A percentile compares a stretch with the other conserved stretches of the same genome.
phyloP scores from a whole-genome alignment of 2,888 invertebrate species.

The Troides oblongomaculatus region DNA sequence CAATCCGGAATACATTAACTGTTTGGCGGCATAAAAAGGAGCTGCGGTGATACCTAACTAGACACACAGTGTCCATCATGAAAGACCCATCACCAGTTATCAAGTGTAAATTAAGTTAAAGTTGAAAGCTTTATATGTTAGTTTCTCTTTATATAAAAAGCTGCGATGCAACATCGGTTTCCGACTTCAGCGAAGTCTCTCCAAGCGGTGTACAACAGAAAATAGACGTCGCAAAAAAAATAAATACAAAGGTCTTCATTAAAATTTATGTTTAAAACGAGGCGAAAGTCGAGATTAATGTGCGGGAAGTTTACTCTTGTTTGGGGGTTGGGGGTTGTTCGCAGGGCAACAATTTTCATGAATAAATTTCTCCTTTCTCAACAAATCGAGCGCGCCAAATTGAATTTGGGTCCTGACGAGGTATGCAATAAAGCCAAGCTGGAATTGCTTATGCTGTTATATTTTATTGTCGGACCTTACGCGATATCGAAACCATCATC shows the following conservation, averaged over 20 bases:
- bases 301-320: constrained; percentile 16
- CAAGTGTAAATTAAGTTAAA: too few relatives aligned
- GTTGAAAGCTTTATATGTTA: too few relatives aligned
- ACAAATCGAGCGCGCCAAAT: constrained; percentile 27
- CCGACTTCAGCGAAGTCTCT: neutral
- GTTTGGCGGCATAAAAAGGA: too few relatives aligned
- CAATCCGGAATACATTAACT: too few relatives aligned
- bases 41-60: too few relatives aligned
- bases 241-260: neutral
- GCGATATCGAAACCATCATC: constrained; percentile 1
- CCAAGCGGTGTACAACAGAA: neutral
- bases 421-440: constrained; percentile 27
- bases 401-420: constrained; percentile 24
- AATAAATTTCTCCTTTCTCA: constrained; percentile 24
- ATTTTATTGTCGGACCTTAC: constrained; percentile 20
- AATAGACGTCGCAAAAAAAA: neutral
- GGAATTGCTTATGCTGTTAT: constrained; percentile 15
- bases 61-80: too few relatives aligned
- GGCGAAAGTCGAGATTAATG: constrained; percentile 11
- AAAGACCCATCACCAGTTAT: too few relatives aligned
- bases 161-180: too few relatives aligned
- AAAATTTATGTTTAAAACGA: constrained; percentile 12
- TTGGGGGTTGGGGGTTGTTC: constrained; percentile 3
- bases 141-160: too few relatives aligned
- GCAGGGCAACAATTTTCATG: constrained; percentile 23